Evolutionary conservation across 2,113 vertebrate species (phyloP).

Genomic region (Aythya baeri): DNA sequence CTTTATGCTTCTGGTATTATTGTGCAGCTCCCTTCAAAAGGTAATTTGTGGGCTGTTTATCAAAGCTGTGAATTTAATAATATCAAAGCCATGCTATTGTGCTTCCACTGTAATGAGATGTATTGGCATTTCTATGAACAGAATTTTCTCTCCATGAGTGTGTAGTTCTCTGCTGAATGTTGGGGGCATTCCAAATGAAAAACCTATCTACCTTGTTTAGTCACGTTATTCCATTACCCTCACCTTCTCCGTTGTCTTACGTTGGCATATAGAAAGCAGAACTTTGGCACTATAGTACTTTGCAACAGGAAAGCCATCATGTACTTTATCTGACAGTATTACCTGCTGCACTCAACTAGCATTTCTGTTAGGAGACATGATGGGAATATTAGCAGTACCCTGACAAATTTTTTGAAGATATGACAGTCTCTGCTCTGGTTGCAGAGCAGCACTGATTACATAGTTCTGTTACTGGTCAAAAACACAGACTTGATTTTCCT

Average conservation of each 20-base stretch:
- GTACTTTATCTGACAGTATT: background rate
- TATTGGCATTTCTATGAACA: slow-evolving; percentile 38
- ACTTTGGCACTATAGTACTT: background rate
- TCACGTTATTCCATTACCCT: background rate
- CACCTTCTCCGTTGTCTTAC: background rate
- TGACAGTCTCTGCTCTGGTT: background rate
- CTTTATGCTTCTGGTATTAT: slow-evolving; percentile 76
- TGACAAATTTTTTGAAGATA: background rate
- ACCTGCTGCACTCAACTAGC: background rate
- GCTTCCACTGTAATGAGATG: slow-evolving; percentile 44
- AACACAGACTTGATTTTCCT: background rate
- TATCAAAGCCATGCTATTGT: slow-evolving; percentile 29
- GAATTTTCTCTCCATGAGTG: background rate
- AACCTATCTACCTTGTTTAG: background rate
- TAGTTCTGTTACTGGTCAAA: background rate
- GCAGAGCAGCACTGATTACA: background rate
- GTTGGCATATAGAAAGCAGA: background rate
- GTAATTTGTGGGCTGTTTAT: slow-evolving; percentile 77
- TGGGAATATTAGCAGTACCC: background rate
- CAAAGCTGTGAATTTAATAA: slow-evolving; percentile 78
- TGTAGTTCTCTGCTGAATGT: slow-evolving; percentile 23
- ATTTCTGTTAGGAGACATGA: background rate
- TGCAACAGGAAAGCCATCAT: background rate
- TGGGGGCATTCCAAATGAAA: background rate
- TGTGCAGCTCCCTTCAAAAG: slow-evolving; percentile 69